These are phyloP conservation scores for Melanophora roralis DNA, from an alignment of 2,888 invertebrate genomes.

Conservation along the genomic window DNA sequence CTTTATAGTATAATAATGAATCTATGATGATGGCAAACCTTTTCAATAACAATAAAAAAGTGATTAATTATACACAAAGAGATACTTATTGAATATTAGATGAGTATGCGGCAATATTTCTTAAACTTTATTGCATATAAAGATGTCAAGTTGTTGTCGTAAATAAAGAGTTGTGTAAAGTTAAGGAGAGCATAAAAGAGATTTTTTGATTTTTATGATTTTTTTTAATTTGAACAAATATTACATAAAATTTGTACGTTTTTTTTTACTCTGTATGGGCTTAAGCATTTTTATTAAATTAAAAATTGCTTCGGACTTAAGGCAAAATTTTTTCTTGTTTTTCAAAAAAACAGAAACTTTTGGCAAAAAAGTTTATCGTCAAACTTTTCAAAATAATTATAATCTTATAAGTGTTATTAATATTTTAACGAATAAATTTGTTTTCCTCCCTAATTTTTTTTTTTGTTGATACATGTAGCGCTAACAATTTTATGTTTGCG, in stretches of 20 bases:
- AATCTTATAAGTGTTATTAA: not conserved
- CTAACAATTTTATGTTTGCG: not conserved
- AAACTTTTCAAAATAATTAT: not conserved
- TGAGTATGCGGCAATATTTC: not conserved
- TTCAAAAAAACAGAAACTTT: too few species aligned
- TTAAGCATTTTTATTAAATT: too few species aligned
- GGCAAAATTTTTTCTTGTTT: too few species aligned
- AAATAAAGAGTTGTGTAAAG: too few species aligned
- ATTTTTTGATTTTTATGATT: too few species aligned
- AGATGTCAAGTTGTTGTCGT: too few species aligned
- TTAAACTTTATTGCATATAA: not conserved
- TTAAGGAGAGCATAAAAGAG: too few species aligned
- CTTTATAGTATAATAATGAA: not conserved
- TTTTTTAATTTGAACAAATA: too few species aligned
- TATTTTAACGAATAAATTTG: not conserved
- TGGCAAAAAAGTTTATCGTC: not conserved
- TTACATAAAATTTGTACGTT: too few species aligned
- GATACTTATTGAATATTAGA: not conserved
- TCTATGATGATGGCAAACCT: not conserved
- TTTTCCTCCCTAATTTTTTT: not conserved
- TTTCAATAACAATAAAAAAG: conserved; percentile 11
- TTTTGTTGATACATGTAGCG: too few species aligned
- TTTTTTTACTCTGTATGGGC: too few species aligned
- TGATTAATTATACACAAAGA: not conserved
- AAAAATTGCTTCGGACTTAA: too few species aligned